Evolutionary conservation across 2,113 vertebrate species (phyloP), one percentile per base, ranked within the genome.

Genomic region (Barnardius zonarius): DNA sequence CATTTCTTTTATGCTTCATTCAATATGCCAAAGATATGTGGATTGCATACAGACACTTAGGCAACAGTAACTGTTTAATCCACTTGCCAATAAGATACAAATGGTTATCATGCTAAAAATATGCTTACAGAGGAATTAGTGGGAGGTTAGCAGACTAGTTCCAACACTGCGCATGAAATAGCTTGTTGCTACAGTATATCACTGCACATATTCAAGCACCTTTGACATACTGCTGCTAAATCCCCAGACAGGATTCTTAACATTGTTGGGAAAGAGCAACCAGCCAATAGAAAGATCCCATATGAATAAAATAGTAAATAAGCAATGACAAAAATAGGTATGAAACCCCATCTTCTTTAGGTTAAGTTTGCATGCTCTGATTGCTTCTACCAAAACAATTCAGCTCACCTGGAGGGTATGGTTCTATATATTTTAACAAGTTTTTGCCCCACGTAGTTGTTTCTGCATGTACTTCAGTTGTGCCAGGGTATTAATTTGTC

Each of bases 21-120:
- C 95, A 94, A 88, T 86, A 91, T 77, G 67, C 92, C 83, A 92
- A 81, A 94, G 94, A 96, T 96, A 92, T 91, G 93, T 81, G 80
- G 88, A 48, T 91, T 94, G 87, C 83, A 51, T 82, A 68, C 90
- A 90, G 91, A 93, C 52, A 82, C 94, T 89, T 95, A 43, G 77
- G 82, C 52, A 59, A 74, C 92, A 95, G 81, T 88, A 86, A 93
- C 80, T 74, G 88, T 78, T 73, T 87, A 90, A 86, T 94, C 85
- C 94, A 93, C 90, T 95, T 92, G 94, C 95, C 93, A 89, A 33
- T 62, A 93, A 80, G 94, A 92, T 86, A 88, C 96, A 97, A 95
- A 88, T 93, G 89, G 93, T 91, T 84, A 61, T 92, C 75, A 63
- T 88, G 93, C 97, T 98, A 98, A 98, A 98, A 98, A 98, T 98